Conservation (phyloP, 2,888 invertebrate species). For the Digitonthophagus gazella region DNA sequence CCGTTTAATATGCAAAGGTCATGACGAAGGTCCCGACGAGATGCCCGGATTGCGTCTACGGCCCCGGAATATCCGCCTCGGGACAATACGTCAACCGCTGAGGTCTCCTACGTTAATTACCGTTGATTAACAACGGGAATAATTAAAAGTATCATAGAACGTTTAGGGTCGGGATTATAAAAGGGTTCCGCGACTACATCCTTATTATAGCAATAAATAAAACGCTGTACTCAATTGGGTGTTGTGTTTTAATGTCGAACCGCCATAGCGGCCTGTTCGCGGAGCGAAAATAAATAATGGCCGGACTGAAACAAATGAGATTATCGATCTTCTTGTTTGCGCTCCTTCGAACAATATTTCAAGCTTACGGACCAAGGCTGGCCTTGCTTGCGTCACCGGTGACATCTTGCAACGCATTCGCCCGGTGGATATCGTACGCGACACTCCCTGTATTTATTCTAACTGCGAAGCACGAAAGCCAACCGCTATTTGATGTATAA, state of each 20-base stretch:
- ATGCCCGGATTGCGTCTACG: constrained; percentile 7
- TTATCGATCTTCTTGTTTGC: not conserved
- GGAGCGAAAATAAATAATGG: not conserved
- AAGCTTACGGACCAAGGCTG: not conserved
- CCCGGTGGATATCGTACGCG: too few species aligned
- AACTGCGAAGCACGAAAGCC: constrained; percentile 5
- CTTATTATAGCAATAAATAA: constrained; percentile 16
- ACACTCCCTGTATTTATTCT: constrained; percentile 32
- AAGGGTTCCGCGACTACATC: not conserved
- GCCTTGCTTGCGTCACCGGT: constrained; percentile 22
- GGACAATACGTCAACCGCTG: constrained; percentile 11
- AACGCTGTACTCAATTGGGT: constrained; percentile 4
- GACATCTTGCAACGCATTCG: too few species aligned
- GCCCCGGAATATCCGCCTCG: not conserved
- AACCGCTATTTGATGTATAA: constrained; percentile 12
- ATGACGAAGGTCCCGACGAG: constrained; percentile 7
- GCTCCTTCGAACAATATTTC: constrained; percentile 5
- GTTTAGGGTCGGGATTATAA: not conserved
- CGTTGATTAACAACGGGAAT: constrained; percentile 7
- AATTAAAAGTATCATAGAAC: not conserved
- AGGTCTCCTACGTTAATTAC: constrained; percentile 3
- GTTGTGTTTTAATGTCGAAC: not conserved
- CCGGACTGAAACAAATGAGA: not conserved
- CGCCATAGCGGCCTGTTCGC: constrained; percentile 1
- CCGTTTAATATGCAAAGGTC: constrained; percentile 28